Percentiles rank a stretch among this genome's conserved stretches.
Conservation (phyloP, 2,113 vertebrate species). For the Hystrix cristata region DNA sequence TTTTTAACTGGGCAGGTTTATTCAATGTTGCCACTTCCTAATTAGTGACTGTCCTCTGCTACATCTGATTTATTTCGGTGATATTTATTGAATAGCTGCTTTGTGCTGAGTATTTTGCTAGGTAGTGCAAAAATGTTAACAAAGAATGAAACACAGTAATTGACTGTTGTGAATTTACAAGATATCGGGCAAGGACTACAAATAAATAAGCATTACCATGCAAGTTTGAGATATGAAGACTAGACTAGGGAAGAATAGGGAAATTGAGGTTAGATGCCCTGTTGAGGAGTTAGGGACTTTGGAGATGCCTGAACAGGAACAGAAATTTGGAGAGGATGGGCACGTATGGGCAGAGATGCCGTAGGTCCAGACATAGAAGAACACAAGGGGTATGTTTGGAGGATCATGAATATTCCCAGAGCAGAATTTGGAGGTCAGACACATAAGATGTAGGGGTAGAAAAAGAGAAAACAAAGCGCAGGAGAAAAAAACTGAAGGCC, state of each 20-base stretch:
- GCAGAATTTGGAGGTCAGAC: not conserved
- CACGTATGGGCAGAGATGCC: not conserved
- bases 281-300: not conserved
- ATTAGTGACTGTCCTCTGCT: not conserved
- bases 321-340: not conserved
- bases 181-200: not conserved
- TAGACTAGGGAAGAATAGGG: not conserved
- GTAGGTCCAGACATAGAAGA: not conserved
- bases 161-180: slow-evolving; percentile 30
- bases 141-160: slow-evolving; percentile 1
- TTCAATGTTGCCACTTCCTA: not conserved
- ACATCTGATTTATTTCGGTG: not conserved
- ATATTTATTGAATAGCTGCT: not conserved
- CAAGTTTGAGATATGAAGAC: not conserved
- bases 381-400: not conserved
- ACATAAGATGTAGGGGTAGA: not conserved
- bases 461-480: not conserved
- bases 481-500: not conserved
- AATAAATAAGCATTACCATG: not conserved
- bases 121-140: not conserved
- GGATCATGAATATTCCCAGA: not conserved
- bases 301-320: not conserved
- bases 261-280: not conserved
- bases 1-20: slow-evolving; percentile 5
- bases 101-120: slow-evolving; percentile 11